phyloP scores from a whole-genome alignment of 2,888 invertebrate species.

The Mycalesis mineus region DNA sequence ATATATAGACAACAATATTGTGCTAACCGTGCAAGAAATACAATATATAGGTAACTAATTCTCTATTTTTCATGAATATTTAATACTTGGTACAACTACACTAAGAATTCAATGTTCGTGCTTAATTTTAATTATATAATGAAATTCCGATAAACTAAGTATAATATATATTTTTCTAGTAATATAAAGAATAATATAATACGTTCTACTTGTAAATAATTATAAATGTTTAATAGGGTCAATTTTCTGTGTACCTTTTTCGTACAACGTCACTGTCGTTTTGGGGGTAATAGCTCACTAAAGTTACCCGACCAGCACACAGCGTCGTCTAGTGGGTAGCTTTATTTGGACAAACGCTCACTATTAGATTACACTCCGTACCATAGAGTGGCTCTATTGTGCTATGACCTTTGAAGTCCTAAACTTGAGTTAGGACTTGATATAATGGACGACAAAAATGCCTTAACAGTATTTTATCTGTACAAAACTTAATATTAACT shows the following conservation, averaged over 20 bases:
- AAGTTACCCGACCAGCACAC: too few relatives aligned
- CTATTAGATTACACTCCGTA: too few relatives aligned
- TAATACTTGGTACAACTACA: conserved; percentile 31
- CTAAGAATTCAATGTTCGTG: conserved; percentile 20
- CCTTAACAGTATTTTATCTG: not conserved
- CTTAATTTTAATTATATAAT: conserved; percentile 8
- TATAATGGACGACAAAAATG: not conserved
- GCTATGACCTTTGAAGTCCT: too few relatives aligned
- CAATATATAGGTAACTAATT: conserved; percentile 35
- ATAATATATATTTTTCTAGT: not conserved
- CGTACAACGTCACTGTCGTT: too few relatives aligned
- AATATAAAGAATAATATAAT: not conserved
- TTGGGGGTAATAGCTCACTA: too few relatives aligned
- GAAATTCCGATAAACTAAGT: conserved; percentile 2
- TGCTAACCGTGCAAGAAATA: conserved; percentile 62
- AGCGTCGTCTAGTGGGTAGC: too few relatives aligned
- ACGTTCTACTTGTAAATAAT: not conserved
- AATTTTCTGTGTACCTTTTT: too few relatives aligned
- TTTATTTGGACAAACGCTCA: too few relatives aligned
- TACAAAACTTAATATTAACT: not conserved
- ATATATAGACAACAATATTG: conserved; percentile 47
- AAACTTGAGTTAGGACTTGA: not conserved
- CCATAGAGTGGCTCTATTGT: too few relatives aligned
- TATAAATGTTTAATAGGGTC: too few relatives aligned
- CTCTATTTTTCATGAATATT: conserved; percentile 39